Conservation (phyloP, 2,888 invertebrate species). For the Caradrina clavipalpis region DNA sequence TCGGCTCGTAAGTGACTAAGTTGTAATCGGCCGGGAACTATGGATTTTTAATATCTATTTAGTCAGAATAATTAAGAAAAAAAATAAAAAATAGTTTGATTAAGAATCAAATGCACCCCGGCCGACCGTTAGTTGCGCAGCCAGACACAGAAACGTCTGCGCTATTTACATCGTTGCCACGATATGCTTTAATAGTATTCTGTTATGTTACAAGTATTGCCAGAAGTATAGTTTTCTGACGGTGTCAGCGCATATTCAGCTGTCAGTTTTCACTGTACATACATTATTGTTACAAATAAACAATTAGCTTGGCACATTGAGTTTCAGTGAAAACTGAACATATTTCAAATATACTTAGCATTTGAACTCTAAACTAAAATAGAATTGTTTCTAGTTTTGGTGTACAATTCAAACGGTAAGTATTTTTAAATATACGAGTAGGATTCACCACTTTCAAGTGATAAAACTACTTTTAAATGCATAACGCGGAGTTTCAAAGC, state of each 20-base stretch:
- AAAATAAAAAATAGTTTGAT: neutral
- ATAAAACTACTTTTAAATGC: neutral
- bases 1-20: constrained; percentile 34
- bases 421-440: constrained; percentile 21
- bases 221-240: constrained; percentile 12
- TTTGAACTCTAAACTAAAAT: constrained; percentile 21
- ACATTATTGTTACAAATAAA: constrained; percentile 26
- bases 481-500: neutral
- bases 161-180: constrained; percentile 31
- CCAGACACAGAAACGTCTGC: constrained; percentile 38
- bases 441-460: constrained; percentile 41
- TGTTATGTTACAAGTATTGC: constrained; percentile 5
- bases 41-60: constrained; percentile 38
- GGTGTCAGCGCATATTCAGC: constrained; percentile 28
- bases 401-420: constrained; percentile 30
- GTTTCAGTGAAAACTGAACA: constrained; percentile 8
- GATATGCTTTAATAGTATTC: constrained; percentile 19
- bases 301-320: constrained; percentile 27
- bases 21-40: constrained; percentile 31
- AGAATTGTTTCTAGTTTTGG: neutral
- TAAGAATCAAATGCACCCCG: constrained; percentile 38
- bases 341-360: constrained; percentile 32
- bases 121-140: constrained; percentile 17
- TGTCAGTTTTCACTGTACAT: constrained; percentile 13
- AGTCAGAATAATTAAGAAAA: constrained; percentile 2